A percentile compares a stretch with the other conserved stretches of the same genome.
Conservation (phyloP, 1,140 invertebrate genomes). For the Chymomyza costata region DNA sequence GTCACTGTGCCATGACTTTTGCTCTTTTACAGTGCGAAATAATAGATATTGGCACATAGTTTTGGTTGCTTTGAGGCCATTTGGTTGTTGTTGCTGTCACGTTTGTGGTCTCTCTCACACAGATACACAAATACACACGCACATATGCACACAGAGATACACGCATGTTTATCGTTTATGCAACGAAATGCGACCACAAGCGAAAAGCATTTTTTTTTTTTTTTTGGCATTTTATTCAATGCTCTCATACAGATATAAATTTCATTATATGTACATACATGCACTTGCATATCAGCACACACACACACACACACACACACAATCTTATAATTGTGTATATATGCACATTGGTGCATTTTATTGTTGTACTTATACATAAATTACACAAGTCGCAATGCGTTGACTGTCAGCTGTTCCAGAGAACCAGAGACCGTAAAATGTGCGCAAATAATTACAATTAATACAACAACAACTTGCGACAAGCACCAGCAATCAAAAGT, state of each 20-base stretch:
- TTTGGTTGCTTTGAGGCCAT: conserved; percentile 46
- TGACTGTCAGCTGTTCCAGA: conserved; percentile 65
- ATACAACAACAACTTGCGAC: no score
- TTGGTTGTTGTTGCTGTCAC: conserved; percentile 24
- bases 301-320: conserved; percentile 1
- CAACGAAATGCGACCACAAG: conserved; percentile 7
- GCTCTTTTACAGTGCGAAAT: conserved; percentile 58
- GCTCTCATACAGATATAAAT: no score
- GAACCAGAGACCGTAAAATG: conserved; percentile 47
- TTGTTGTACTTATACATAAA: conserved; percentile 69
- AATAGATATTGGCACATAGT: conserved; percentile 66
- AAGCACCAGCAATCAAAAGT: conserved; percentile 29
- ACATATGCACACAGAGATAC: conserved; percentile 3
- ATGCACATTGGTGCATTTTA: no score
- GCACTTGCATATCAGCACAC: not conserved
- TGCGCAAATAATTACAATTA: conserved; percentile 51
- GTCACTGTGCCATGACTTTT: conserved; percentile 43
- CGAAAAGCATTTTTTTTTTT: conserved; percentile 8
- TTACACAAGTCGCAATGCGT: conserved; percentile 63
- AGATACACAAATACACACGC: conserved; percentile 2
- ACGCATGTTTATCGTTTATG: conserved; percentile 1
- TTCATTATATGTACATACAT: conserved; percentile 12
- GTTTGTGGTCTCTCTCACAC: conserved; percentile 34
- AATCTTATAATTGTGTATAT: no score
- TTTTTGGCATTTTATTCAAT: conserved; percentile 46